Percentiles rank a stretch among this genome's conserved stretches.
These are phyloP conservation scores for Atta cephalotes DNA, from an alignment of 1,140 invertebrate species.

Conservation along the genomic window DNA sequence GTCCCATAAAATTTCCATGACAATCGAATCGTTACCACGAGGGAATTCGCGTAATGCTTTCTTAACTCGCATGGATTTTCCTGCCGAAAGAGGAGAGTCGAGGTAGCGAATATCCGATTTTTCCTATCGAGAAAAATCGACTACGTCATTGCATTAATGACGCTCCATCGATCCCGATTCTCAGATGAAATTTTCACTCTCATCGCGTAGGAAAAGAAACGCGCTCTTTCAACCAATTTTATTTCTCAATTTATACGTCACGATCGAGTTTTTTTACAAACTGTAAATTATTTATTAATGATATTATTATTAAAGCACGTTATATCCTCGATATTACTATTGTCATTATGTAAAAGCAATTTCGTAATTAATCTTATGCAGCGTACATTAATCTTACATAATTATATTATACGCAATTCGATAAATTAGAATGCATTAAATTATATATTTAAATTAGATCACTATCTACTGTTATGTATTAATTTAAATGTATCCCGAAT, in stretches of 20 bases:
- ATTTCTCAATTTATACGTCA: conserved; percentile 27
- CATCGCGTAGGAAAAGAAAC: conserved; percentile 18
- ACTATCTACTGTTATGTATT: background rate
- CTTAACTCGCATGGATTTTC: conserved; percentile 27
- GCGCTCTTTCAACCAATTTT: background rate
- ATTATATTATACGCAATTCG: conserved; percentile 1
- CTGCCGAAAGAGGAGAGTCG: background rate
- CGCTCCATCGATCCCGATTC: background rate
- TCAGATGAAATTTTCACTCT: conserved; percentile 53
- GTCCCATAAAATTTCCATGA: conserved; percentile 72
- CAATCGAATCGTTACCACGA: conserved; percentile 56
- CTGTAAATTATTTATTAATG: conserved; percentile 23
- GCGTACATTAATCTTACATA: conserved; percentile 6
- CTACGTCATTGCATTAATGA: conserved; percentile 50
- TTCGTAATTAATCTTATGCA: conserved; percentile 38
- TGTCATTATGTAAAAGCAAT: background rate
- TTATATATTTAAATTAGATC: conserved; percentile 25
- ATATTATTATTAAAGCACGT: conserved; percentile 27
- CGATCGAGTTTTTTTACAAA: background rate
- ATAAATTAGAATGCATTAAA: conserved; percentile 9
- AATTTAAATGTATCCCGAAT: background rate
- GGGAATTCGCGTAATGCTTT: conserved; percentile 21
- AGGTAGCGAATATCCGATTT: conserved; percentile 17
- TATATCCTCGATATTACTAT: conserved; percentile 1
- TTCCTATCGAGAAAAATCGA: conserved; percentile 29